Base-by-base conservation (phyloP, 2,888 invertebrate species). In the Eustalomyia histrio region DNA sequence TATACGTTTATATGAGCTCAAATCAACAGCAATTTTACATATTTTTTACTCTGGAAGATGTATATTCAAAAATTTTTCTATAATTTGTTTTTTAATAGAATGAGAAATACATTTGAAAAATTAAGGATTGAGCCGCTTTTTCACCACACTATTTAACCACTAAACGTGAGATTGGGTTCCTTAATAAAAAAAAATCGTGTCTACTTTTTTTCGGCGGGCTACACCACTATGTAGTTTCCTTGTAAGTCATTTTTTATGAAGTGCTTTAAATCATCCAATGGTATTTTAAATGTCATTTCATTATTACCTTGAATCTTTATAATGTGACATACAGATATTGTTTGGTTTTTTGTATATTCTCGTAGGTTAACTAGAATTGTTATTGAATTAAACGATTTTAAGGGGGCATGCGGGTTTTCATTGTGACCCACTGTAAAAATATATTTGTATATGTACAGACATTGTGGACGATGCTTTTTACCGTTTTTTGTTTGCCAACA, bases 211-310 rank as follows among this genome's bases (percentile, higher is more conserved):
- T n/a, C n/a, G n/a, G n/a, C n/a, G n/a, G n/a, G n/a, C n/a, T n/a
- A n/a, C n/a, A n/a, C n/a, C n/a, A n/a, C n/a, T n/a, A n/a, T n/a
- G n/a, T n/a, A n/a, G n/a, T n/a, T n/a, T n/a, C n/a, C n/a, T n/a
- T n/a, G n/a, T n/a, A n/a, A n/a, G 39, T 9, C 53, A 16, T 47
- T 75, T 61, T 63, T 33, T 43, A 75, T 47, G n/a, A 52, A 74
- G 65, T 43, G 60, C 24, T 65, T 65, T 65, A 60, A 65, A 74
- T 74, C 74, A 60, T 74, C 14, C 52, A 50, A 65, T 58, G 60
- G 29, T 64, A 55, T 58, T 64, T 75, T 60, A 75, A 75, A 68
- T 75, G 68, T 21, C 75, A 75, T 43, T 63, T 68, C 68, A 68
- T 75, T 67, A 61, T 63, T 68, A 68, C 55, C 61, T 47, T 39